phyloP scores from a whole-genome alignment of 2,113 vertebrate genomes.

The Pristiophorus japonicus region DNA sequence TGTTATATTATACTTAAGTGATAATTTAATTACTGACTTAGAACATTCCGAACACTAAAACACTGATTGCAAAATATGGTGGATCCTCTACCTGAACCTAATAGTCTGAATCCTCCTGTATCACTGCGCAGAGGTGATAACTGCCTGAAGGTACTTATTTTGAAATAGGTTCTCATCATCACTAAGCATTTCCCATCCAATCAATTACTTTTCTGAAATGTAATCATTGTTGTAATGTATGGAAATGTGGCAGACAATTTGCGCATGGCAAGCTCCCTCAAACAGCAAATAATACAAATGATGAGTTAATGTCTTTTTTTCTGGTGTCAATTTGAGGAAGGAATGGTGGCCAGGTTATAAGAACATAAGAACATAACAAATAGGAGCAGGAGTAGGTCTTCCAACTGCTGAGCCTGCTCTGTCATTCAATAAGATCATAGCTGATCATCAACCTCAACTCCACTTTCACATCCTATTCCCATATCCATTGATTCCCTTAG shows the following conservation, averaged over 20 bases:
- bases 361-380: background rate
- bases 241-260: background rate
- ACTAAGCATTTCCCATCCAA: no score
- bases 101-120: background rate
- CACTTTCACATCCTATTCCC: background rate
- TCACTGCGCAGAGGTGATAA: background rate
- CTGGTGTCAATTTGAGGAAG: background rate
- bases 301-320: background rate
- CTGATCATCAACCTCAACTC: background rate
- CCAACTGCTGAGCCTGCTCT: background rate
- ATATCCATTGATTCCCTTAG: background rate
- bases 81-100: background rate
- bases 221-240: background rate
- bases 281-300: background rate
- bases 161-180: background rate
- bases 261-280: background rate
- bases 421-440: background rate
- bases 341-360: background rate
- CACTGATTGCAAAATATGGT: background rate
- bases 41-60: background rate
- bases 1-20: background rate
- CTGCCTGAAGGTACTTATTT: background rate
- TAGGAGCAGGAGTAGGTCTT: background rate
- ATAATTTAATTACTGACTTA: background rate
- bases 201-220: background rate